Evolutionary conservation across 2,888 invertebrate species (phyloP), one percentile per base, ranked within the genome.

Genomic region (Esperia sulphurella): DNA sequence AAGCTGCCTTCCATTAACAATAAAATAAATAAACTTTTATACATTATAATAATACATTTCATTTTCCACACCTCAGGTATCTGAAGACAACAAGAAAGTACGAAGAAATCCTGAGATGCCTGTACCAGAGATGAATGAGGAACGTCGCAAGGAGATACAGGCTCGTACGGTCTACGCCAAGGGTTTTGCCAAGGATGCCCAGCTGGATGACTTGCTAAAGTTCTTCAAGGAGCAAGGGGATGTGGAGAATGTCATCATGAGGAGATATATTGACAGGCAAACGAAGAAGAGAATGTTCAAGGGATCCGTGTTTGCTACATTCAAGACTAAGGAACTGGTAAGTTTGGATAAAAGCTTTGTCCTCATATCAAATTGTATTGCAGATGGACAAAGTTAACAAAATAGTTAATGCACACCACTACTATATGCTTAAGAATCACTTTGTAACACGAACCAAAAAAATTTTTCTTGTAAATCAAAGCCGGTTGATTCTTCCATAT

Each of bases 221-320:
- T 97, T 93, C 78, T 94, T 97, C 65, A 92, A 92, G 53, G 80
- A 91, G 10, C 92, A 91, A 71, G 95, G 95, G 0, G 89, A 90
- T 39, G 91, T 93, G 0, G 94, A 94, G 44, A 94, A 94, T 62
- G 85, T 96, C 9, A 88, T 90, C 1, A 92, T 93, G 90, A 90
- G 92, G 48, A 78, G 68, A 49, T 94, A 92, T 59, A 77, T 77
- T 45, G 94, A 95, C 59, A 92, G 92, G 57, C 83, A 90, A 0
- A 90, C 91, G 1, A 94, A 94, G 71, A 90, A 91, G 42, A 90
- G 92, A 45, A 78, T 91, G 51, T 97, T 97, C 73, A 97, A 98
- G 86, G 99, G 98, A 44, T 98, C 98, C 1, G 94, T 98, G 43
- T 98, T 98, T 79, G 93, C 94, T 8, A 95, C 96, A 5, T 99